phyloP scores from a whole-genome alignment of 1,140 invertebrate species.

The Hydropsyche tenuis region DNA sequence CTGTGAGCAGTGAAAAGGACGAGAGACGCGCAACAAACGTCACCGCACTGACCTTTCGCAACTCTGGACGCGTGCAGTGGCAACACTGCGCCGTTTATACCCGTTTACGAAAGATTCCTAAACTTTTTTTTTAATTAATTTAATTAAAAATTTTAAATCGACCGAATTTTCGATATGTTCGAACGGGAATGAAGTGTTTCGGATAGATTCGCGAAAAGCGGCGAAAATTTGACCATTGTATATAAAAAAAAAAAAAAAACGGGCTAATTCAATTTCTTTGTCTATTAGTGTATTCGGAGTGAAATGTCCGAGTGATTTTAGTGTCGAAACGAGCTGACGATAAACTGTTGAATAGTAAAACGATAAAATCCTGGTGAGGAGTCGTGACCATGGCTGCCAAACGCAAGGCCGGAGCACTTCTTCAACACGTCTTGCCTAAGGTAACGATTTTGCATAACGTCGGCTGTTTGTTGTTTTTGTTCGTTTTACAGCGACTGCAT shows the following conservation, averaged over 20 bases:
- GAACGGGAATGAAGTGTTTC: no score
- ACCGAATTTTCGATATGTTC: background rate
- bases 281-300: background rate
- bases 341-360: background rate
- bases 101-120: background rate
- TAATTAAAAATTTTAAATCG: no score
- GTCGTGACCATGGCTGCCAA: slow-evolving; percentile 59
- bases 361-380: slow-evolving; percentile 4
- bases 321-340: background rate
- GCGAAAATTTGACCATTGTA: background rate
- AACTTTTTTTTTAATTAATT: no score
- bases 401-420: slow-evolving; percentile 62
- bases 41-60: slow-evolving; percentile 25
- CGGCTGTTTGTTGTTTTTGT: background rate
- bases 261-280: no score
- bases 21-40: slow-evolving; percentile 23
- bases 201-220: background rate
- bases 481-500: no score
- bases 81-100: background rate
- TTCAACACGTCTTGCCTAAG: slow-evolving; percentile 64
- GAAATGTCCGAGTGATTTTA: background rate
- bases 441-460: slow-evolving; percentile 51
- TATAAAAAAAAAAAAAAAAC: background rate
- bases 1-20: no score
- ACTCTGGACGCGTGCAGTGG: background rate